Conservation (phyloP, 2,797 vertebrate species). For the Tamandua tetradactyla region DNA sequence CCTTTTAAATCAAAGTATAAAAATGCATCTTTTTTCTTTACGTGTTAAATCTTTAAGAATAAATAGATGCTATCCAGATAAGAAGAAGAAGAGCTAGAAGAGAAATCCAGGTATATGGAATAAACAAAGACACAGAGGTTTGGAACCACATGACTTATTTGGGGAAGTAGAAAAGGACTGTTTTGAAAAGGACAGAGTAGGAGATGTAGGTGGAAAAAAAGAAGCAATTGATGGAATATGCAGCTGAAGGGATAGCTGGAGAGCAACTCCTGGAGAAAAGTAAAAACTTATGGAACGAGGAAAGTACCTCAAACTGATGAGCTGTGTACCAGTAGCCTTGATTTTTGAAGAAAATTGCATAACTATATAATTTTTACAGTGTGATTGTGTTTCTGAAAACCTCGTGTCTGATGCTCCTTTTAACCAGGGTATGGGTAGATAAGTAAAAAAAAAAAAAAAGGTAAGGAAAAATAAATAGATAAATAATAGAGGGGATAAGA, state of each 20-base stretch:
- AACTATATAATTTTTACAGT: too few relatives aligned
- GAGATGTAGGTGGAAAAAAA: background rate
- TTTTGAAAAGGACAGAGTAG: background rate
- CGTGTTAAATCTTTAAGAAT: background rate
- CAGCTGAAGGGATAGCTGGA: background rate
- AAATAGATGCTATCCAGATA: background rate
- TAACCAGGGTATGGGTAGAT: too few relatives aligned
- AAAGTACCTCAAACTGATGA: too few relatives aligned
- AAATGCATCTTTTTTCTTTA: background rate
- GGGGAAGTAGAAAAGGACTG: background rate
- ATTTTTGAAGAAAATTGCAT: too few relatives aligned
- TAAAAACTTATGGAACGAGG: background rate
- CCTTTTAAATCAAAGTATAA: conserved; percentile 16
- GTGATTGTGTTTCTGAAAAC: too few relatives aligned
- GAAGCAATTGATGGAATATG: background rate
- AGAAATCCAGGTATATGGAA: background rate
- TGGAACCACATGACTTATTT: background rate
- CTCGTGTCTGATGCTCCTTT: too few relatives aligned
- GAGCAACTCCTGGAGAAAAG: background rate
- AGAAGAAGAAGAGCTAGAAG: background rate
- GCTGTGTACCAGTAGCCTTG: too few relatives aligned
- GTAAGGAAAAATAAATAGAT: too few relatives aligned
- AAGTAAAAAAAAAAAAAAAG: too few relatives aligned
- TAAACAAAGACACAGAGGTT: background rate
- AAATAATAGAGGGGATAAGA: too few relatives aligned